Evolutionary conservation across 2,113 vertebrate species (phyloP), one percentile per base, ranked within the genome.

Genomic region (Larimichthys crocea): DNA sequence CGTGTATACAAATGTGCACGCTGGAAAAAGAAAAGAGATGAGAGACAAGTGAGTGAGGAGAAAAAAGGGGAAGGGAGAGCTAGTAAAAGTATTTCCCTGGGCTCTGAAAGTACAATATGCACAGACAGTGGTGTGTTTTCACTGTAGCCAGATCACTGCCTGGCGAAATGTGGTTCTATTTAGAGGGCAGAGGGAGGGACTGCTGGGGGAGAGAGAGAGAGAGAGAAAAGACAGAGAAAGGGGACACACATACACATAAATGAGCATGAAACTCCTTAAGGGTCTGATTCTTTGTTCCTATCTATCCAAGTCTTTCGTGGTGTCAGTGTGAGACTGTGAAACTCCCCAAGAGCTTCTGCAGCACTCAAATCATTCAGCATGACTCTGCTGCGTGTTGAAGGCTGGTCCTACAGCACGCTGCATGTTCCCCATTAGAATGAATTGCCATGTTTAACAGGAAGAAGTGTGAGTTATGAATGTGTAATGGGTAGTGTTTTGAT

Each of bases 141-240:
- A 86, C 85, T 88, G 78, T 72, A 82, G 74, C 77, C 52, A 83
- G 87, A 92, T 79, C 74, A 48, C 65, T 67, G 72, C 80, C 48
- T 44, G n/a, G 59, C 22, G 40, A 90, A 94, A 94, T 94, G 83
- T 95, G 94, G 92, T 92, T 94, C 82, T 93, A 86, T 91, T 94
- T 94, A 94, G 79, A 79, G 64, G 64, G 53, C 60, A 44, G 73
- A 82, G 73, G 72, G 64, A 76, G 81, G 76, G 70, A 72, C 73
- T 75, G 82, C 79, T 76, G 68, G 65, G 16, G 46, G 56, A 71
- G 61, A 44, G 31, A 62, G 26, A 44, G 60, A 62, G 26, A 17
- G 59, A 6, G 35, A 42, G 26, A 60, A 9, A 24, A 26, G 59
- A 11, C 74, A 56, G 57, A 62, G 72, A 84, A 82, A 69, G 16